Evolutionary conservation across 2,113 vertebrate genomes (phyloP), one percentile per base, ranked within the genome.

Genomic region (Syngnathoides biaculeatus): DNA sequence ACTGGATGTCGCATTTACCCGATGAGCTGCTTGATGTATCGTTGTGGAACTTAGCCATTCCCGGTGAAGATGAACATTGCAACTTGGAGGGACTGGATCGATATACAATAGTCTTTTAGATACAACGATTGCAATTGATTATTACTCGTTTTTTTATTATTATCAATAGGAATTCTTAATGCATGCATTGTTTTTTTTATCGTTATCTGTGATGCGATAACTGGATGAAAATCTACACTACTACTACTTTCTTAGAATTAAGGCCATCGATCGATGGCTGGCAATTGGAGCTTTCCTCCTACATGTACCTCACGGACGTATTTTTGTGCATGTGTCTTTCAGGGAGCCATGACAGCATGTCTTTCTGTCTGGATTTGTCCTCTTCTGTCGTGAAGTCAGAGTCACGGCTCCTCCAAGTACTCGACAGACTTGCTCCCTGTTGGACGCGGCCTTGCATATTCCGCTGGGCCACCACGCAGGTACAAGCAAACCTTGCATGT

Each of bases 301-400:
- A 35, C 3, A 35, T 35, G 6, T 35, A 35, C 30, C 4, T 35
- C 30, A 35, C 30, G 30, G 30, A 35, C 9, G 0, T 39, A 13
- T 57, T 57, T 57, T 10, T 57, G 20, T n/a, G 20, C 48, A 50
- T 10, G 10, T 58, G 0, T 40, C 4, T 68, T 66, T 8, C 74
- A 89, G 87, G 88, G 30, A 89, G 88, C 59, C 88, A 89, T 5
- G 88, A 88, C 80, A 88, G 81, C 75, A 89, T 89, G 88, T 84
- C 88, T 1, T 88, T 88, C 83, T 87, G 86, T 43, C 74, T 89
- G 80, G 88, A 89, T 5, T 13, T 78, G 1, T 84, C 70, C 17
- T 87, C 88, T 13, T 86, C 88, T 4, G 63, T 88, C 27, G 53
- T 83, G 10, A 38, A 26, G 0, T 89, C 88, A 0, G 63, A 86